These are phyloP conservation scores for Stegodyphus mimosarum DNA, from an alignment of 1,140 invertebrate genomes.

Conservation along the genomic window DNA sequence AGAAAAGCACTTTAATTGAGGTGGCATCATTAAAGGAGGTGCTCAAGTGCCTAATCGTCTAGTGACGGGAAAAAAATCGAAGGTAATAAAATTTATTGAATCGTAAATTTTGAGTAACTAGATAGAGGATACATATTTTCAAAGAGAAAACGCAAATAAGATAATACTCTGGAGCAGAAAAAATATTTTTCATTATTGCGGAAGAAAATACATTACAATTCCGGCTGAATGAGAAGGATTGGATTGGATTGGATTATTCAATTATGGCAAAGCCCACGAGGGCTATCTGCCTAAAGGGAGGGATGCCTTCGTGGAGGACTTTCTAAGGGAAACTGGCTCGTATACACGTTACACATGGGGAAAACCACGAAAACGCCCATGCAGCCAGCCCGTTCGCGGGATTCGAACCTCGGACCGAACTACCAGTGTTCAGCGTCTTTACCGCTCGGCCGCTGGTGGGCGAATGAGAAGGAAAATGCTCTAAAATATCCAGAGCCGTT, in stretches of 20 bases:
- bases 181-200: slow-evolving; percentile 3
- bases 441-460: too few relatives aligned
- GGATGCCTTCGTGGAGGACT: too few relatives aligned
- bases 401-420: too few relatives aligned
- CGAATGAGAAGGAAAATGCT: slow-evolving; percentile 11
- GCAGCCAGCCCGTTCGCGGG: too few relatives aligned
- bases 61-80: slow-evolving; percentile 16
- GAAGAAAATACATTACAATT: background rate
- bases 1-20: slow-evolving; percentile 32
- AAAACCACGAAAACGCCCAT: too few relatives aligned
- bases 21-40: slow-evolving; percentile 23
- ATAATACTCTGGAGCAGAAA: background rate
- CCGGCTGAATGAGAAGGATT: background rate
- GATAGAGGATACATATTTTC: slow-evolving; percentile 2
- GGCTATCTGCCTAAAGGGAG: too few relatives aligned
- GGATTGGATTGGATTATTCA: too few relatives aligned
- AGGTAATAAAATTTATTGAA: slow-evolving; percentile 39
- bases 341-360: too few relatives aligned
- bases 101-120: slow-evolving; percentile 26
- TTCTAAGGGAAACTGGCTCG: too few relatives aligned
- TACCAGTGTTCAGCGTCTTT: too few relatives aligned
- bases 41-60: slow-evolving; percentile 19
- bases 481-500: background rate
- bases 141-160: background rate
- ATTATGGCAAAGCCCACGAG: too few relatives aligned